Conservation (phyloP, 1,140 invertebrate species). For the Leguminivora glycinivorella region DNA sequence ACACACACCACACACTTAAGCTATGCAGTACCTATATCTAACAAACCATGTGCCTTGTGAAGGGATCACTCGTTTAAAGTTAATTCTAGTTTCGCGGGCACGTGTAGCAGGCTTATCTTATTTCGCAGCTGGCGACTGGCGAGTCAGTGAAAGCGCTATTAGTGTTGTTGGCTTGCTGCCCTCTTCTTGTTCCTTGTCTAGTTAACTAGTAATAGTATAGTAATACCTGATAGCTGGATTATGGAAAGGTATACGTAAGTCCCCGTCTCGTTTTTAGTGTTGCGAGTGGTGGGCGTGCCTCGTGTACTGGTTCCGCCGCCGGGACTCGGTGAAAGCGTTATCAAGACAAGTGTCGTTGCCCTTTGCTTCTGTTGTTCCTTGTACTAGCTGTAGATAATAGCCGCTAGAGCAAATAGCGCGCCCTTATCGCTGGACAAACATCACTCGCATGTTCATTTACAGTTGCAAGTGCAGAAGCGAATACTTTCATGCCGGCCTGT, state of each 20-base stretch:
- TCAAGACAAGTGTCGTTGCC: slow-evolving; percentile 7
- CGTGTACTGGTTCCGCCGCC: background rate
- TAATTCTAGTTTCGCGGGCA: too few relatives aligned
- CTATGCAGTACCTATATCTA: too few relatives aligned
- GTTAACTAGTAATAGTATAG: background rate
- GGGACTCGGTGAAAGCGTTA: slow-evolving; percentile 9
- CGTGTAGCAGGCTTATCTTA: too few relatives aligned
- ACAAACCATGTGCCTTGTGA: too few relatives aligned
- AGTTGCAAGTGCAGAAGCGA: background rate
- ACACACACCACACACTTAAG: background rate
- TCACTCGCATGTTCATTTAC: background rate
- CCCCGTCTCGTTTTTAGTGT: background rate
- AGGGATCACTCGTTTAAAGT: too few relatives aligned
- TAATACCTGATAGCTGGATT: background rate
- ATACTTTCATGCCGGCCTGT: background rate
- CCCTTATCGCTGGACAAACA: background rate
- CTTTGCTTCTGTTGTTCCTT: slow-evolving; percentile 10
- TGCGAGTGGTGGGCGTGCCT: background rate
- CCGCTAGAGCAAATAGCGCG: slow-evolving; percentile 10
- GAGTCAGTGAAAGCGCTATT: background rate
- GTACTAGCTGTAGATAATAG: background rate
- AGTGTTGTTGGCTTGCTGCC: background rate
- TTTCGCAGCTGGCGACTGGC: background rate
- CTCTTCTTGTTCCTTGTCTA: background rate
- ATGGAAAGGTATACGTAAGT: background rate